These are phyloP conservation scores for Glyphotaelius pellucidus DNA, from an alignment of 2,888 invertebrate species.

Conservation along the genomic window DNA sequence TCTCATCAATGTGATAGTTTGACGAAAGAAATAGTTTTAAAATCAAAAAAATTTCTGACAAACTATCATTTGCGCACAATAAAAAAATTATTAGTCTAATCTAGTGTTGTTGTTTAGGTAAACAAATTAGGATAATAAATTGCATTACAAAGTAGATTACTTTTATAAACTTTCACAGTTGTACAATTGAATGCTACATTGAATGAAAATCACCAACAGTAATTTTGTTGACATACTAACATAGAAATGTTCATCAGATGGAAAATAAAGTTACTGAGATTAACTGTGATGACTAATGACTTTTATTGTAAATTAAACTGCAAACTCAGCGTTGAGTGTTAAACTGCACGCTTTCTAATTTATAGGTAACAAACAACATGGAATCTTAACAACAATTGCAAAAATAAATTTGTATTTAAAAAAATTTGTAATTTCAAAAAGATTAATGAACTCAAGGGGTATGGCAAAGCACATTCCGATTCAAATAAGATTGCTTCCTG, in stretches of 20 bases:
- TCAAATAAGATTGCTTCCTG: background rate
- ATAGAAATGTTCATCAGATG: background rate
- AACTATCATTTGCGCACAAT: background rate
- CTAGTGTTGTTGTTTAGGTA: background rate
- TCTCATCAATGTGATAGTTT: background rate
- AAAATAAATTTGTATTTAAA: background rate
- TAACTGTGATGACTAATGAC: background rate
- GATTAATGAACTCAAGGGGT: background rate
- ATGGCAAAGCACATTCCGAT: background rate
- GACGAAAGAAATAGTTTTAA: background rate
- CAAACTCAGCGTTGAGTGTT: background rate
- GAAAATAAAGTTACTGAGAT: background rate
- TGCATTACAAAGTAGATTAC: background rate
- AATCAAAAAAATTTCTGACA: background rate
- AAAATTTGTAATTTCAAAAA: too few species aligned
- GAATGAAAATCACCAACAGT: background rate
- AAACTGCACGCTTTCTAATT: background rate
- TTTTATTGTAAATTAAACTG: background rate
- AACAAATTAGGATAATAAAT: background rate
- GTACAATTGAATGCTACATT: background rate
- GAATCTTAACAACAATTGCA: background rate
- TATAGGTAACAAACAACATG: background rate
- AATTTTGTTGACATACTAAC: background rate
- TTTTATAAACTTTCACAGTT: background rate
- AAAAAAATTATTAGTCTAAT: background rate